Evolutionary conservation across 2,888 invertebrate genomes (phyloP).

Genomic region (Ditylenchus weischeri): DNA sequence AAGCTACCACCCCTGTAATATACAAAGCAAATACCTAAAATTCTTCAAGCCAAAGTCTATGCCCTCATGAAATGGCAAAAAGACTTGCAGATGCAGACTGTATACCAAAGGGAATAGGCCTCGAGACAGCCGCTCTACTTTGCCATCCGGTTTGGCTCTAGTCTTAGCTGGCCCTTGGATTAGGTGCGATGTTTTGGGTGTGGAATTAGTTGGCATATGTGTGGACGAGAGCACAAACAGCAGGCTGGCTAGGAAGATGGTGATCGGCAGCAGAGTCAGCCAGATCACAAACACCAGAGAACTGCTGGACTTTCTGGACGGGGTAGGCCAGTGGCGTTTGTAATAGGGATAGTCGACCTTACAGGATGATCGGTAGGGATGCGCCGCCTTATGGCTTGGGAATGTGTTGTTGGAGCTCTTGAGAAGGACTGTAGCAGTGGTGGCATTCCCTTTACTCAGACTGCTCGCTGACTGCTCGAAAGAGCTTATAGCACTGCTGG

Average conservation of each 20-base stretch:
- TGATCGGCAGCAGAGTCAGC: neutral
- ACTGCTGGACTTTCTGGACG: neutral
- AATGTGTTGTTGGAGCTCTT: too few species aligned
- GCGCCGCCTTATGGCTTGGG: too few species aligned
- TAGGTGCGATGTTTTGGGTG: neutral
- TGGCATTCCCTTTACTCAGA: too few species aligned
- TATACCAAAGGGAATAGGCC: neutral
- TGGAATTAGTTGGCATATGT: neutral
- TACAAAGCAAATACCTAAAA: constrained; percentile 18
- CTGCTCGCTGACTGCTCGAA: too few species aligned
- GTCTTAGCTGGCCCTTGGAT: neutral
- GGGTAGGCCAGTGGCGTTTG: too few species aligned
- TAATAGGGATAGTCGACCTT: too few species aligned
- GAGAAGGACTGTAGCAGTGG: too few species aligned
- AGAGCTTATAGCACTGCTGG: neutral
- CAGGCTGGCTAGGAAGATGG: neutral
- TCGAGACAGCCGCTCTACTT: constrained; percentile 3
- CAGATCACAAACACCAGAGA: neutral
- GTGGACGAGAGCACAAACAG: neutral
- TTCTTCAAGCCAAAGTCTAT: constrained; percentile 41
- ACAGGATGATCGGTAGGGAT: too few species aligned
- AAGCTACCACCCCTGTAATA: too few species aligned
- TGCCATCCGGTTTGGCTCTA: constrained; percentile 1
- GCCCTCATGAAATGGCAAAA: constrained; percentile 22
- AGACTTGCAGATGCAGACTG: constrained; percentile 13